A percentile compares a stretch with the other conserved stretches of the same genome.
These are phyloP conservation scores for Lypha dubia DNA, from an alignment of 2,888 invertebrate species.

Conservation along the genomic window DNA sequence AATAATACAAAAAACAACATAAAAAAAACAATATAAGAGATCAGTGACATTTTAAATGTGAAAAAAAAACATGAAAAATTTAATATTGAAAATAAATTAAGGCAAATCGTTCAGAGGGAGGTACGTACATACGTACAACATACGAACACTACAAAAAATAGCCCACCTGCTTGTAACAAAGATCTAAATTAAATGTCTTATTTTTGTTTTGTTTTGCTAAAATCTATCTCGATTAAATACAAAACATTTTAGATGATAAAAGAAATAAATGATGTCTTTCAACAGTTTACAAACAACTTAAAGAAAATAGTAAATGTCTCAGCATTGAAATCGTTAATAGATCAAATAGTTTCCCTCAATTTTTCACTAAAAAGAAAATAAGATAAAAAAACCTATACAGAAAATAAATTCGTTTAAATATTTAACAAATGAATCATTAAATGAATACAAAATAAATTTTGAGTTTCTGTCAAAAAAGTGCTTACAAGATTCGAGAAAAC, in stretches of 20 bases:
- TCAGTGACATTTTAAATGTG: conserved; percentile 64
- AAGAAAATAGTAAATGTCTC: conserved; percentile 34
- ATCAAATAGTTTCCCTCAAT: conserved; percentile 48
- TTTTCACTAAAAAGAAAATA: neutral
- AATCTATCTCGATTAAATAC: neutral
- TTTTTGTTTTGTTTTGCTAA: conserved; percentile 5
- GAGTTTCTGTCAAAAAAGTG: conserved; percentile 4
- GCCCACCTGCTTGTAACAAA: conserved; percentile 69
- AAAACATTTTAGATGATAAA: conserved; percentile 25
- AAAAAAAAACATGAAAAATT: conserved; percentile 2
- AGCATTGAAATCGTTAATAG: conserved; percentile 43
- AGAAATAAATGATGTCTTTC: conserved; percentile 21
- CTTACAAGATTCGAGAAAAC: conserved; percentile 7
- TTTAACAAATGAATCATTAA: conserved; percentile 45
- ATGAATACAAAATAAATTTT: conserved; percentile 7
- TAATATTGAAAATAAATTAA: conserved; percentile 25
- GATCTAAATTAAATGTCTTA: too few relatives aligned
- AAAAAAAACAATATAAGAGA: conserved; percentile 33
- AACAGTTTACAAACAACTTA: neutral
- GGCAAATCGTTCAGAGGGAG: conserved; percentile 15
- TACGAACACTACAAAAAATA: conserved; percentile 22
- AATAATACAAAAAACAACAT: conserved; percentile 23
- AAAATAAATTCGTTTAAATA: conserved; percentile 33
- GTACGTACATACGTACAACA: conserved; percentile 9
- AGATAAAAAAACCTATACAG: neutral